Evolutionary conservation across 2,888 invertebrate genomes (phyloP), one percentile per base, ranked within the genome.

Genomic region (Thera obeliscata): DNA sequence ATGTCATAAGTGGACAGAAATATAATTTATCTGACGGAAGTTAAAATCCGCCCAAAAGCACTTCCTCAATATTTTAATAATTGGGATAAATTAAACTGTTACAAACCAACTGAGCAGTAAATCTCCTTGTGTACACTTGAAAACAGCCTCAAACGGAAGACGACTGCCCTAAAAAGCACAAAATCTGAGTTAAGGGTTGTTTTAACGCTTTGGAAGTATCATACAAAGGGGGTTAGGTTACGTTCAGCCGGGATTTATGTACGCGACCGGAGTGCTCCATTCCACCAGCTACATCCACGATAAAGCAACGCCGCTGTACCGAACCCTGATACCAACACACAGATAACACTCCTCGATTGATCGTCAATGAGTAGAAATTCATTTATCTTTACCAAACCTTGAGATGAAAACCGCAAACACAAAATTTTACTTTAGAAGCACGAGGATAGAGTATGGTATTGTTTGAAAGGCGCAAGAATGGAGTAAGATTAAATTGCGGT

Each of bases 361-460:
- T 92, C 91, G 89, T 81, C 90, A 91, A 91, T 90, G 89, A 91
- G 86, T 87, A 86, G 88, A 87, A 90, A 91, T 91, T 91, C 90
- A 92, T 92, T 91, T 91, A 91, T 91, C 89, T 90, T 83, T 81
- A 82, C 83, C 82, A 82, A 82, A 81, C 79, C 81, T 79, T 76
- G 73, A 77, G 72, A 70, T 49, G 64, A 67, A 64, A 57, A 33
- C 36, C 1, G 48, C 8, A 33, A 72, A 74, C 49, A 43, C 56
- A 3, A 78, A 78, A 76, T 72, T 64, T 33, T 60, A 75, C 81
- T 69, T 66, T 84, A 76, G n/a, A 22, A 4, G 9, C 0, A 12
- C 9, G 9, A 1, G 12, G 70, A 11, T 52, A 69, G 52, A 61
- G 74, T 70, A 70, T 54, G 62, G 68, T 76, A 77, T 78, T 58